Base-by-base conservation (phyloP, 2,113 vertebrate species). In the Eurypyga helias region DNA sequence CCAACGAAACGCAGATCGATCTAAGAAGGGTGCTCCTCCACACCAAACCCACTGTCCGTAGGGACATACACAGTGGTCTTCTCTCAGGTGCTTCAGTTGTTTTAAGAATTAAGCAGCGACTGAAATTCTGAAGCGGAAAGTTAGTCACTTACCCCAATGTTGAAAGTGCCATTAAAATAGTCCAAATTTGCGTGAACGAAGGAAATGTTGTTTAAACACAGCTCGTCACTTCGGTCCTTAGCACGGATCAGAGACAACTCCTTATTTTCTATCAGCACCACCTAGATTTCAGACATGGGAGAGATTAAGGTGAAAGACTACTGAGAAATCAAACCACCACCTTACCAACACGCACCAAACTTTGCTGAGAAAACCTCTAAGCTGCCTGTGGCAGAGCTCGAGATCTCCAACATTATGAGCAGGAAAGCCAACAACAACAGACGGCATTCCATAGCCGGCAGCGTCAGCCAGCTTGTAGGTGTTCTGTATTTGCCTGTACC, bases 101-200 rank as follows among this genome's bases (percentile, higher is more conserved):
- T 87, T 51, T 55, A 73, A 67, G 46, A n/a, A 58, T 48, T 88
- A 83, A 81, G 11, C 60, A 79, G 26, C 62, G 5, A 38, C 8
- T 43, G 31, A 82, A 79, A 10, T 76, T 95, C 26, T 83, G 36
- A 88, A 93, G 33, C 33, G 29, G 72, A n/a, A 61, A 95, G 51
- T 60, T 43, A 61, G 79, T 55, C 83, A 98, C 99, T 99, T 97
- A 99, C 99, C 98, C 99, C 99, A 71, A 99, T 98, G 48, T 99
- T 98, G 97, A 99, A 99, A 24, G 94, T 91, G 55, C 99, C 99
- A 33, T 97, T 99, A 97, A 99, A 99, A 96, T 99, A 99, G 89
- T 99, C 99, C 97, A 99, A 96, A 96, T 99, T 99, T 73, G 99
- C 98, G 98, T 99, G 99, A 98, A 99, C 98, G 95, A 99, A 99